Base-by-base conservation (phyloP, 2,888 invertebrate species). In the Drosophila bunnanda region DNA sequence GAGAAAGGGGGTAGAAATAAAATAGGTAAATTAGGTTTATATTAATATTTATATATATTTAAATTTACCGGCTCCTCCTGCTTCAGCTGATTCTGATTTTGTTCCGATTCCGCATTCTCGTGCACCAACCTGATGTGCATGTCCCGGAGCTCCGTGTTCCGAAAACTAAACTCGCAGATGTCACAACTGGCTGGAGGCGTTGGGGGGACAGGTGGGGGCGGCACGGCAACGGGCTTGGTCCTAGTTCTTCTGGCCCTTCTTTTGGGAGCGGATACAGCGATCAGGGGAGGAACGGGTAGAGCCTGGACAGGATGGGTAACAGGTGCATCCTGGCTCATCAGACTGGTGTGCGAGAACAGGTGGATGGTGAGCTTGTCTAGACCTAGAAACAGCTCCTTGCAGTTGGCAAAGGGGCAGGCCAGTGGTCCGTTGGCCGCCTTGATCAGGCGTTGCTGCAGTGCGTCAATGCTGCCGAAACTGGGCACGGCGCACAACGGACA, bases 341-440 rank as follows among this genome's bases (percentile, higher is more conserved):
- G 74, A 48, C 80, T 90, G 34, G 95, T 94, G 90, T 97, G 97
- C 69, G 95, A 95, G 89, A 97, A 96, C 77, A 97, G 93, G 92
- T 97, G 97, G 88, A 97, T 96, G 1, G 97, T 97, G 56, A 97
- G 93, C 93, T 97, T 97, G 91, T 97, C 97, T 76, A 97, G 93
- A 1, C 97, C 97, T 75, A 94, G 92, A 22, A 97, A 93, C 79
- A 95, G 93, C 86, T 96, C 96, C 85, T 95, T 94, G 90, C 97
- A 97, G 52, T 82, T 61, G 6, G 82, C 80, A 71, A 97, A 94
- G 15, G 97, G 97, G 90, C 97, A 97, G 59, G 94, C 91, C 79
- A 97, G 93, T 74, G 95, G 95, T 73, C 96, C 95, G 53, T 96
- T 96, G 17, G 96, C 96, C 43, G 96, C 96, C 87, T 94, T 94